Percentiles rank a stretch among this genome's conserved stretches.
Evolutionary conservation across 2,888 invertebrate species (phyloP).

Genomic region (Amiota communis): DNA sequence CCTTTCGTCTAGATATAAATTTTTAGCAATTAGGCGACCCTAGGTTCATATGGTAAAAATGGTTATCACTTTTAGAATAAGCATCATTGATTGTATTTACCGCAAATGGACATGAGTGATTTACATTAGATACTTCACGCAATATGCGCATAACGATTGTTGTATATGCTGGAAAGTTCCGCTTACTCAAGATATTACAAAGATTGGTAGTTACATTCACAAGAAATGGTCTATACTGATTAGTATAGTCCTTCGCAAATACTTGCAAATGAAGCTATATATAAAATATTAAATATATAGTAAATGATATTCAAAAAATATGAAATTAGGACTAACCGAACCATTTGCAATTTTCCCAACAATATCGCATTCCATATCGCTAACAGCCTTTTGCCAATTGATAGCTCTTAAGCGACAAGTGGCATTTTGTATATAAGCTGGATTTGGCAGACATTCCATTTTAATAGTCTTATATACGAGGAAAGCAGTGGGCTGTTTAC

Average conservation of each 20-base stretch:
- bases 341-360: slow-evolving; percentile 16
- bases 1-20: slow-evolving; percentile 12
- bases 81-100: slow-evolving; percentile 7
- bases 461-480: slow-evolving; percentile 25
- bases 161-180: not conserved
- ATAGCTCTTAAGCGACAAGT: slow-evolving; percentile 26
- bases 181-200: slow-evolving; percentile 14
- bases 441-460: slow-evolving; percentile 31
- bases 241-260: slow-evolving; percentile 13
- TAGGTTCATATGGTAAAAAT: not conserved
- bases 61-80: not conserved
- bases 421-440: slow-evolving; percentile 24
- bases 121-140: not conserved
- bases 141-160: not conserved
- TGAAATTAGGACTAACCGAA: not conserved
- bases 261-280: slow-evolving; percentile 1
- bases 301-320: too few relatives aligned
- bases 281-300: too few relatives aligned
- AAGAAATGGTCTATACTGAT: slow-evolving; percentile 15
- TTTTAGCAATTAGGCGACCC: not conserved
- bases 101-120: slow-evolving; percentile 12
- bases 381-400: slow-evolving; percentile 20
- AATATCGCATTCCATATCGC: slow-evolving; percentile 35
- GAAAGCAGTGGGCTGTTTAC: too few relatives aligned
- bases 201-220: slow-evolving; percentile 5